Evolutionary conservation across 2,888 invertebrate genomes (phyloP).

Genomic region (Callyntrura guangdongensis): DNA sequence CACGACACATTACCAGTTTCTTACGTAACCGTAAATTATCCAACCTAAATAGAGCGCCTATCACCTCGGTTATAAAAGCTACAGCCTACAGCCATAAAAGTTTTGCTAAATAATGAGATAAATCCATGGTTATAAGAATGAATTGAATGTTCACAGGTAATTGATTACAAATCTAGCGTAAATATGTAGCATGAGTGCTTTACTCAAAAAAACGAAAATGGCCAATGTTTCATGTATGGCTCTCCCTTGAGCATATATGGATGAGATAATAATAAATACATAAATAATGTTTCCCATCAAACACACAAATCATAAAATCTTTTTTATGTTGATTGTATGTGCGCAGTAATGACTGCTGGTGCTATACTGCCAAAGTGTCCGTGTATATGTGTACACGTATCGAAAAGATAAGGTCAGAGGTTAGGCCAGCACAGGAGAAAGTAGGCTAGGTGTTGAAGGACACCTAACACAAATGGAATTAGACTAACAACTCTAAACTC

Average conservation of each 20-base stretch:
- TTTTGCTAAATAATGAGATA: too few species aligned
- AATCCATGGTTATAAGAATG: too few species aligned
- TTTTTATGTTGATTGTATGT: constrained; percentile 12
- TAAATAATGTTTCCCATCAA: constrained; percentile 13
- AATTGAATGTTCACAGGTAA: too few species aligned
- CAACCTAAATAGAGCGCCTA: too few species aligned
- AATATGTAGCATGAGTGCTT: too few species aligned
- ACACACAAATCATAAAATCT: constrained; percentile 40
- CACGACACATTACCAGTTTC: background rate
- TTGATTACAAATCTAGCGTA: too few species aligned
- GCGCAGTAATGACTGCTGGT: background rate
- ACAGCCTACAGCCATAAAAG: too few species aligned
- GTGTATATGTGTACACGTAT: background rate
- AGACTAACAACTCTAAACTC: constrained; percentile 14
- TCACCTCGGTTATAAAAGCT: too few species aligned
- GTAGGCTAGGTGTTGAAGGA: constrained; percentile 56
- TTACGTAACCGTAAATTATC: background rate
- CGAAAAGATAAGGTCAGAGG: constrained; percentile 60
- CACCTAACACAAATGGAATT: constrained; percentile 52
- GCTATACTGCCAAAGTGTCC: too few species aligned
- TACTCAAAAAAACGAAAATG: too few species aligned
- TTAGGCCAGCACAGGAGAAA: constrained; percentile 30
- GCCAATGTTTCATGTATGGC: too few species aligned
- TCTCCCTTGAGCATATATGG: constrained; percentile 3
- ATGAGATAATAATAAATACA: constrained; percentile 39